Conservation (phyloP, 2,888 invertebrate species). For the Lepidocyrtinus sp. region DNA sequence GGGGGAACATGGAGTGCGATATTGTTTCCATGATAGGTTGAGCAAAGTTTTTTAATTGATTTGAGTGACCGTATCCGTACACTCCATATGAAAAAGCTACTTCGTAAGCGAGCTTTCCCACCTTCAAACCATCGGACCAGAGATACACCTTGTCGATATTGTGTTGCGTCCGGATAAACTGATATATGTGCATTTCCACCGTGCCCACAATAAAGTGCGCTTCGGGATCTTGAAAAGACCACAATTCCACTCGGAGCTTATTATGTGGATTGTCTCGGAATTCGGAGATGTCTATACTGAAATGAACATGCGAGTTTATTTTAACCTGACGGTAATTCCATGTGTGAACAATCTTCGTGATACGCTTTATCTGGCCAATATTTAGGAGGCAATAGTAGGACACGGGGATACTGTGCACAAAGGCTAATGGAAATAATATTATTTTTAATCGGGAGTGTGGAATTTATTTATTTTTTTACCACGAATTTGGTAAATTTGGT, state of each 20-base stretch:
- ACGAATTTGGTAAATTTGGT: too few relatives aligned
- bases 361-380: conserved; percentile 46
- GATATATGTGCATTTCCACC: conserved; percentile 55
- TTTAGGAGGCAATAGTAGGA: conserved; percentile 60
- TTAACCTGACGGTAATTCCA: conserved; percentile 30
- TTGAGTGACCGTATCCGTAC: conserved; percentile 65
- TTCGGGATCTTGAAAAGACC: conserved; percentile 68
- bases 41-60: conserved; percentile 63
- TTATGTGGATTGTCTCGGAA: conserved; percentile 58
- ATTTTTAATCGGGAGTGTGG: neutral
- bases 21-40: conserved; percentile 61
- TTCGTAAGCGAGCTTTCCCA: conserved; percentile 59
- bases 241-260: conserved; percentile 59
- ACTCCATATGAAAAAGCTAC: conserved; percentile 65
- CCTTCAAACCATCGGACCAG: conserved; percentile 57
- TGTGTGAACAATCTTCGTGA: conserved; percentile 58
- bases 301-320: conserved; percentile 55
- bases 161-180: conserved; percentile 61
- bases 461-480: too few relatives aligned
- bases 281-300: conserved; percentile 57
- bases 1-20: conserved; percentile 66
- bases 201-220: conserved; percentile 63
- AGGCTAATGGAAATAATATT: conserved; percentile 37
- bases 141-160: conserved; percentile 49
- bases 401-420: conserved; percentile 50